These are phyloP conservation scores for Phymanthus crucifer DNA, from an alignment of 92 coral and sea anemone species.

Conservation along the genomic window DNA sequence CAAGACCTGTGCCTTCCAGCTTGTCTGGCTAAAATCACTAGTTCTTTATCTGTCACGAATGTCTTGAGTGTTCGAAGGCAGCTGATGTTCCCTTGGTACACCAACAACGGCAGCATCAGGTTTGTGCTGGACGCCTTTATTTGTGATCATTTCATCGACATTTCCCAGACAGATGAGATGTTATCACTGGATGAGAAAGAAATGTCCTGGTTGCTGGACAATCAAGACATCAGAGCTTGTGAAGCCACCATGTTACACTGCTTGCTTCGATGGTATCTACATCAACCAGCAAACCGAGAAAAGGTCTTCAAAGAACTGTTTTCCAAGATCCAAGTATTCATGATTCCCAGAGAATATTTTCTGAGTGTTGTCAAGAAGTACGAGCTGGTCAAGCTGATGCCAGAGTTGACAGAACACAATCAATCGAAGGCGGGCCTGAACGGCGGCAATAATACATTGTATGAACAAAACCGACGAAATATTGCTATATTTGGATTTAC, in stretches of 20 bases:
- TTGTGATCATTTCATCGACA: not conserved
- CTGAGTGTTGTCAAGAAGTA: not conserved
- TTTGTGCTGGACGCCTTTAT: not conserved
- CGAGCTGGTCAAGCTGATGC: not conserved
- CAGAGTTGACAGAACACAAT: not conserved
- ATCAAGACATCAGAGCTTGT: not conserved
- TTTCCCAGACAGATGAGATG: not conserved
- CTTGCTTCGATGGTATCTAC: not conserved
- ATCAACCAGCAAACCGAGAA: not conserved
- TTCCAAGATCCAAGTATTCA: not conserved
- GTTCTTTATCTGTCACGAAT: not conserved
- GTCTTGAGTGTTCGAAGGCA: not conserved
- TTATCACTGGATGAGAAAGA: not conserved
- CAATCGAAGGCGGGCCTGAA: not conserved
- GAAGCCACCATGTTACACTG: constrained; percentile 1
- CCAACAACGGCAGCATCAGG: not conserved
- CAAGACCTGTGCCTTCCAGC: not conserved
- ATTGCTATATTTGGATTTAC: not conserved
- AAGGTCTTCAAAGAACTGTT: not conserved
- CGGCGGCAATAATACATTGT: not conserved
- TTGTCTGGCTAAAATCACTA: not conserved
- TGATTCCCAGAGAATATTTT: not conserved
- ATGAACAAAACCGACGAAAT: not conserved
- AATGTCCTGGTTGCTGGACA: not conserved
- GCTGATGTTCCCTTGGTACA: not conserved